Evolutionary conservation across 2,113 vertebrate genomes (phyloP).

Genomic region (Hippocampus comes): DNA sequence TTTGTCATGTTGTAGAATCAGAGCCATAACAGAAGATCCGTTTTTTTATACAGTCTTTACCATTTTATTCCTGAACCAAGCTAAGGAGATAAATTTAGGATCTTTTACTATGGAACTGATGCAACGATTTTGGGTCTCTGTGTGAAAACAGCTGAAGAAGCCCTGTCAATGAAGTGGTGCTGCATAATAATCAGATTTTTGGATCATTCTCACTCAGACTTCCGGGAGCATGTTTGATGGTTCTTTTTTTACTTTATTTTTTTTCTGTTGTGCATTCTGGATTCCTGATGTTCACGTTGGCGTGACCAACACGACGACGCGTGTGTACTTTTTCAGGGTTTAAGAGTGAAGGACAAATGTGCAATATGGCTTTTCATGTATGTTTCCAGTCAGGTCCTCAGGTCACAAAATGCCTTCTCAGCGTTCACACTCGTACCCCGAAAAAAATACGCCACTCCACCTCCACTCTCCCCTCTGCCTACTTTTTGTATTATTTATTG

Average conservation of each 20-base stretch:
- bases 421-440: conserved; percentile 5
- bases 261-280: neutral
- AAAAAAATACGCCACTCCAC: neutral
- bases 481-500: conserved; percentile 16
- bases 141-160: neutral
- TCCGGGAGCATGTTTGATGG: neutral
- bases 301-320: neutral
- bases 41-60: too few relatives aligned
- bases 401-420: conserved; percentile 16
- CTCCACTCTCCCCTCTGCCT: neutral
- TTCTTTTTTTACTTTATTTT: neutral
- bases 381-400: conserved; percentile 10
- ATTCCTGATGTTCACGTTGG: neutral
- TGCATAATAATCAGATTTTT: neutral
- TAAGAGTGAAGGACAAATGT: neutral
- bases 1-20: too few relatives aligned
- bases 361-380: conserved; percentile 13
- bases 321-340: neutral
- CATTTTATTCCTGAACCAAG: too few relatives aligned
- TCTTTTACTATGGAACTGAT: too few relatives aligned
- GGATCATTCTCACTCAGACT: neutral
- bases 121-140: too few relatives aligned
- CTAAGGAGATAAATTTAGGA: too few relatives aligned
- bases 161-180: neutral
- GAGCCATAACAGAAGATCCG: too few relatives aligned